Percentiles rank a stretch among this genome's conserved stretches.
These are phyloP conservation scores for Andrena trimmerana DNA, from an alignment of 2,888 invertebrate species.

Conservation along the genomic window DNA sequence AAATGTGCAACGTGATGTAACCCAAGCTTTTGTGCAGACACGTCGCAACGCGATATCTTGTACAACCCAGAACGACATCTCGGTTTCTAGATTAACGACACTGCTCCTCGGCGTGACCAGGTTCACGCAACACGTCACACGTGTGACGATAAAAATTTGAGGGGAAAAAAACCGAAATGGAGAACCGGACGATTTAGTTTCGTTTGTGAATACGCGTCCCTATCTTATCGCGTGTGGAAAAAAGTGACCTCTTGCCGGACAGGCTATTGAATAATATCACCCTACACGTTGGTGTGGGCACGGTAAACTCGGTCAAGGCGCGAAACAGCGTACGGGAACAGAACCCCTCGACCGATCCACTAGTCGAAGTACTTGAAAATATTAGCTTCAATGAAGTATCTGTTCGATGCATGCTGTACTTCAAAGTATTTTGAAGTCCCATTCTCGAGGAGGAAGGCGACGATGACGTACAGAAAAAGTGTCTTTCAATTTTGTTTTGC, in stretches of 20 bases:
- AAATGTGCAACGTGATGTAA: slow-evolving; percentile 70
- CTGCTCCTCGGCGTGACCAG: slow-evolving; percentile 5
- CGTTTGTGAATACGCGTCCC: not conserved
- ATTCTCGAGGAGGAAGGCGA: not conserved
- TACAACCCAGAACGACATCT: slow-evolving; percentile 42
- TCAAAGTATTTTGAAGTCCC: not conserved
- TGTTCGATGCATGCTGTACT: not conserved
- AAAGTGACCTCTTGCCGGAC: slow-evolving; percentile 22
- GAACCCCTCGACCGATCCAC: not conserved
- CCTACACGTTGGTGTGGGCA: not conserved
- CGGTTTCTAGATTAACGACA: slow-evolving; percentile 45
- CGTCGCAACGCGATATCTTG: slow-evolving; percentile 54
- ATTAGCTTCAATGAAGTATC: not conserved
- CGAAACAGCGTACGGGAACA: not conserved
- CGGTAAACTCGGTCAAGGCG: slow-evolving; percentile 46
- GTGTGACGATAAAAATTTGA: not conserved
- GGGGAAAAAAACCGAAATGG: not conserved
- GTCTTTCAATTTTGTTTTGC: too few species aligned
- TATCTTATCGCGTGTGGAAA: slow-evolving; percentile 32
- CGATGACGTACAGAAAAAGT: not conserved
- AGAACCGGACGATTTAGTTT: not conserved
- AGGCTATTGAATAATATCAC: slow-evolving; percentile 40
- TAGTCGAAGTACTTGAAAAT: too few species aligned
- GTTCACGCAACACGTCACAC: not conserved
- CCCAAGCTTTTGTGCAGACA: slow-evolving; percentile 43